Evolutionary conservation across 1,140 invertebrate genomes (phyloP).

Genomic region (Drosophila pseudoobscura): DNA sequence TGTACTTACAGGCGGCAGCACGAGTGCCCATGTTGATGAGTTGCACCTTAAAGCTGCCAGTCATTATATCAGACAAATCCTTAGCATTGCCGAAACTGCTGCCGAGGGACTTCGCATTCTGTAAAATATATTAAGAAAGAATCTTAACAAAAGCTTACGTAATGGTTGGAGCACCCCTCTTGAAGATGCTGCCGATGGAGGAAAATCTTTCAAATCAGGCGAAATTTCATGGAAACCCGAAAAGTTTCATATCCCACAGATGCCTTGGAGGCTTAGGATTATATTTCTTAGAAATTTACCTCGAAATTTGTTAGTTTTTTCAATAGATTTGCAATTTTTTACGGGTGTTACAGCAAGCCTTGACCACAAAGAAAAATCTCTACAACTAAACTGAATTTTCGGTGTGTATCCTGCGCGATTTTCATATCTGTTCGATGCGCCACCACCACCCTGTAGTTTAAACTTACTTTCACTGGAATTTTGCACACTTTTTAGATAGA

Average conservation of each 20-base stretch:
- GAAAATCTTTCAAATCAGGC: background rate
- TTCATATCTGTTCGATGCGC: constrained; percentile 35
- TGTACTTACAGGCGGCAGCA: constrained; percentile 88
- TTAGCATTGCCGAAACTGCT: constrained; percentile 83
- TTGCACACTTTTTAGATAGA: background rate
- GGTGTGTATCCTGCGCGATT: constrained; percentile 65
- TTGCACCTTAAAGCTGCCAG: constrained; percentile 86
- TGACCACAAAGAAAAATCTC: constrained; percentile 79
- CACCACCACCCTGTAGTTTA: background rate
- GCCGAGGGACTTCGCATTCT: constrained; percentile 83
- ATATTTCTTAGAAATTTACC: constrained; percentile 52
- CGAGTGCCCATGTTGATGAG: constrained; percentile 89
- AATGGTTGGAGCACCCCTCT: constrained; percentile 16
- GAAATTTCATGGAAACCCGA: constrained; percentile 13
- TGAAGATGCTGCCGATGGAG: constrained; percentile 13
- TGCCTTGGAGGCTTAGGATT: background rate
- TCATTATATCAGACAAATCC: constrained; percentile 83
- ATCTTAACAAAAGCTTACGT: constrained; percentile 41
- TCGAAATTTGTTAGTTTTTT: constrained; percentile 83
- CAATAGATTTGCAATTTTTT: constrained; percentile 83
- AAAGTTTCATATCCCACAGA: constrained; percentile 25
- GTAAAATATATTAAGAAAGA: background rate
- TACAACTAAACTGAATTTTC: constrained; percentile 71
- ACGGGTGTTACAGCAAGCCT: constrained; percentile 64
- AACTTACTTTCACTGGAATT: background rate